Percentiles rank a stretch among this genome's conserved stretches.
Evolutionary conservation across 1,140 invertebrate species (phyloP).

Genomic region (Cylas formicarius): DNA sequence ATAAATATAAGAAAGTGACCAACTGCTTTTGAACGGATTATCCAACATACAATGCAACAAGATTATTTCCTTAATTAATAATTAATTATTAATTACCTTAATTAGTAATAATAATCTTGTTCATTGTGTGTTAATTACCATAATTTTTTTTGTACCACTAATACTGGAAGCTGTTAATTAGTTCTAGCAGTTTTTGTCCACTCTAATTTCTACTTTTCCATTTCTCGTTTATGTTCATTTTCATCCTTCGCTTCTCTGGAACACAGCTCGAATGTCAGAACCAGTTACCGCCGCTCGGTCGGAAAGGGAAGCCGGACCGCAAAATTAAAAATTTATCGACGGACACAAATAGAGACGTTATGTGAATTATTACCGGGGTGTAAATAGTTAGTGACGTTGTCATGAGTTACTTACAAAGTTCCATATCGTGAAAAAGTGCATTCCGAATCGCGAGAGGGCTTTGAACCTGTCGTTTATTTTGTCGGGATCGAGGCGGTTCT

Average conservation of each 20-base stretch:
- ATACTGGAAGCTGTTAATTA: no score
- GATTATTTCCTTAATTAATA: no score
- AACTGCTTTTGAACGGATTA: no score
- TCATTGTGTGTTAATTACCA: no score
- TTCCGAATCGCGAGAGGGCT: neutral
- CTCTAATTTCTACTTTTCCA: no score
- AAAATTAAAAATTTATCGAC: neutral
- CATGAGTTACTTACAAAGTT: constrained; percentile 17
- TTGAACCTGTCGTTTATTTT: neutral
- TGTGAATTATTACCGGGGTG: neutral
- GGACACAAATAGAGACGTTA: neutral
- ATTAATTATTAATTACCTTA: no score
- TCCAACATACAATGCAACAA: no score
- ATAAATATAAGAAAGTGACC: no score
- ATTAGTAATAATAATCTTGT: no score
- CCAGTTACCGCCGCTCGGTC: neutral
- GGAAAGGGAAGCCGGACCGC: neutral
- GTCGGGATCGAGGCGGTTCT: no score
- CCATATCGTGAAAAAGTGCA: constrained; percentile 19
- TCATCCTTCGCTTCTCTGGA: neutral
- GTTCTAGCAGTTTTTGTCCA: no score
- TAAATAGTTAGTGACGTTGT: neutral
- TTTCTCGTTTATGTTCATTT: constrained; percentile 1
- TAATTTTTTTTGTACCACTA: no score
- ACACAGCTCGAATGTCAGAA: neutral